Evolutionary conservation across 2,797 vertebrate species (phyloP).

Genomic region (Denticeps clupeoides): DNA sequence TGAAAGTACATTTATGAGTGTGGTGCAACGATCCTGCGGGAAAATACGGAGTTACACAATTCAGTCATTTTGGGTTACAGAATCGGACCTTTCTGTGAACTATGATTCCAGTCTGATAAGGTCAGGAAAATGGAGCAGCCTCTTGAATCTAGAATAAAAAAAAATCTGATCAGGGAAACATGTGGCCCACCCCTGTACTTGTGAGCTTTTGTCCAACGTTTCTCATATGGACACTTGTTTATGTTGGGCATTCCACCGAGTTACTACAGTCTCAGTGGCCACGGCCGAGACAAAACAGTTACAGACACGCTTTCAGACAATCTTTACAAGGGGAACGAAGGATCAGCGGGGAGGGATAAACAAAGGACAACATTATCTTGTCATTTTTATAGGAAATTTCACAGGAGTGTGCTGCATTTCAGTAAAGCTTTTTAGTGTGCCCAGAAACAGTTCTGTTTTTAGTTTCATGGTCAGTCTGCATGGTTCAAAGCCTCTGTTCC

Average conservation of each 20-base stretch:
- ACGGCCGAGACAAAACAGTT: neutral
- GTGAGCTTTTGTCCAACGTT: neutral
- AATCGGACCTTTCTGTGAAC: neutral
- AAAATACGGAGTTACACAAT: no score
- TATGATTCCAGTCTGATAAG: neutral
- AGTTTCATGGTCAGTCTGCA: no score
- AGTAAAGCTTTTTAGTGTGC: no score
- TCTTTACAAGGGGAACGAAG: neutral
- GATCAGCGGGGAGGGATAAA: neutral
- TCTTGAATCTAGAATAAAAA: neutral
- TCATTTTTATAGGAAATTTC: neutral
- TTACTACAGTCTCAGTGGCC: neutral
- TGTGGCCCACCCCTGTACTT: neutral
- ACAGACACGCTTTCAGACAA: neutral
- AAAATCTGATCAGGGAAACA: neutral
- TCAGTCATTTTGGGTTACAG: no score
- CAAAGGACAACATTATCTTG: neutral
- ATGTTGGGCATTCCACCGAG: neutral
- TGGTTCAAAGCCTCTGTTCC: no score
- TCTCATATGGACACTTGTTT: slow-evolving; percentile 1
- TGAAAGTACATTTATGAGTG: no score
- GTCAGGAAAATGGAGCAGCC: neutral
- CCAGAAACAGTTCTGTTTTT: no score
- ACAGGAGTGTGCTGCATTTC: neutral
- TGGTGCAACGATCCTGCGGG: no score